Conservation (phyloP, 1,140 invertebrate species). For the Sycophila sp. region DNA sequence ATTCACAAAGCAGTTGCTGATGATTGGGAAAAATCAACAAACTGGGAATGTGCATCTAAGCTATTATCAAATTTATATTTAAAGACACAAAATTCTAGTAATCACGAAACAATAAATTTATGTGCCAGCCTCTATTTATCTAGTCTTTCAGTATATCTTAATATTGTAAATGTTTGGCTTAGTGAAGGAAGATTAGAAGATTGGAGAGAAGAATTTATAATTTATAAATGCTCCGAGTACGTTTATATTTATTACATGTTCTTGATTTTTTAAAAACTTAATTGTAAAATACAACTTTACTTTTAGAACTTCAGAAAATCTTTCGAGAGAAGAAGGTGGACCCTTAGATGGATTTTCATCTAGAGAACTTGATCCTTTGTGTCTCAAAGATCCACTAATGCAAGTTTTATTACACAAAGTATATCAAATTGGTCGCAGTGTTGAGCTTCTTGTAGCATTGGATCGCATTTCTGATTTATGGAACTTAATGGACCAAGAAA, state of each 20-base stretch:
- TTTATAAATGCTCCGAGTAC: slow-evolving; percentile 56
- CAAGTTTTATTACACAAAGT: slow-evolving; percentile 57
- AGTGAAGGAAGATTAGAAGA: slow-evolving; percentile 67
- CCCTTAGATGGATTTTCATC: slow-evolving; percentile 51
- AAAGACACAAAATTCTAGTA: slow-evolving; percentile 61
- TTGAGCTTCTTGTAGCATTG: slow-evolving; percentile 60
- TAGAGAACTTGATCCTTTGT: slow-evolving; percentile 47
- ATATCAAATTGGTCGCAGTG: slow-evolving; percentile 59
- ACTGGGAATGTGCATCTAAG: slow-evolving; percentile 60
- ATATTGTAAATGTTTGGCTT: slow-evolving; percentile 68
- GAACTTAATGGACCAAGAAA: slow-evolving; percentile 45
- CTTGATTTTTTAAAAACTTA: neutral
- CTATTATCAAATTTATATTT: slow-evolving; percentile 62
- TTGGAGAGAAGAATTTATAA: slow-evolving; percentile 68
- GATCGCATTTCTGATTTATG: slow-evolving; percentile 61
- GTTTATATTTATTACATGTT: slow-evolving; percentile 8
- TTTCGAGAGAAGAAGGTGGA: slow-evolving; percentile 39
- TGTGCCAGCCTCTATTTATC: slow-evolving; percentile 65
- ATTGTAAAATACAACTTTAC: neutral
- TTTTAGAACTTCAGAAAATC: slow-evolving; percentile 41
- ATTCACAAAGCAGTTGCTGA: slow-evolving; percentile 60
- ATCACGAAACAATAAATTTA: slow-evolving; percentile 61
- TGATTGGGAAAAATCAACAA: slow-evolving; percentile 53
- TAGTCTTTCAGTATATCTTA: slow-evolving; percentile 66
- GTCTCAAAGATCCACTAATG: slow-evolving; percentile 57